Evolutionary conservation across 35 echinoderm and acorn worm species (phyloP), one percentile per base, ranked within the genome.

Genomic region (Diadema setosum): DNA sequence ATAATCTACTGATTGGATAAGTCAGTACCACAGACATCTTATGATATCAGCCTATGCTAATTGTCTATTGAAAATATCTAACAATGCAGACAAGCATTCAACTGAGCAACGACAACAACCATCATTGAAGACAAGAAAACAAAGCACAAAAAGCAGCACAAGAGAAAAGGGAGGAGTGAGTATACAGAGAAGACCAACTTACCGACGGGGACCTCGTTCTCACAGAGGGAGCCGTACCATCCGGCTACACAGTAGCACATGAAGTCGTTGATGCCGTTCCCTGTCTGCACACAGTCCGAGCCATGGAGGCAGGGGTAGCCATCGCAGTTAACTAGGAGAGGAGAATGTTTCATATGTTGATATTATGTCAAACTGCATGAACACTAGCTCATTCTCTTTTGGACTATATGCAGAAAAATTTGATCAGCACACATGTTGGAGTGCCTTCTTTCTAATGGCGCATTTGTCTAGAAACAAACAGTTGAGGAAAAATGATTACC

Each of bases 221-320:
- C 67, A 83, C 95, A 97, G 42, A 75, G 65, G 2, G 46, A 32
- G 33, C 95, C 95, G 25, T 84, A 82, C 83, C 91, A 90, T 18
- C 95, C 95, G 52, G 63, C 84, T 3, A 84, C 45, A 56, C 95
- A 97, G 52, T 82, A 84, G 36, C 95, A 97, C 58, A 81, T 70
- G 44, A 85, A 93, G 17, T 80, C 83, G 52, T 27, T 74, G 36
- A 27, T 17, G 6, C 87, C 35, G 42, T 81, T 65, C 0, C 35
- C 40, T 20, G 74, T 85, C 55, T 85, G 83, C 35, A 85, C 81
- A 89, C 73, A 96, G 0, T 52, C 84, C 7, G 94, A 96, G 18
- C 90, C 94, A 86, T 89, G 86, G 20, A 96, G 75, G 29, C 94
- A 96, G 17, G 94, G 94, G 23, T 32, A 80, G 23, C 94, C 94